Evolutionary conservation across 2,797 vertebrate species (phyloP).

Genomic region (Argya squamiceps): DNA sequence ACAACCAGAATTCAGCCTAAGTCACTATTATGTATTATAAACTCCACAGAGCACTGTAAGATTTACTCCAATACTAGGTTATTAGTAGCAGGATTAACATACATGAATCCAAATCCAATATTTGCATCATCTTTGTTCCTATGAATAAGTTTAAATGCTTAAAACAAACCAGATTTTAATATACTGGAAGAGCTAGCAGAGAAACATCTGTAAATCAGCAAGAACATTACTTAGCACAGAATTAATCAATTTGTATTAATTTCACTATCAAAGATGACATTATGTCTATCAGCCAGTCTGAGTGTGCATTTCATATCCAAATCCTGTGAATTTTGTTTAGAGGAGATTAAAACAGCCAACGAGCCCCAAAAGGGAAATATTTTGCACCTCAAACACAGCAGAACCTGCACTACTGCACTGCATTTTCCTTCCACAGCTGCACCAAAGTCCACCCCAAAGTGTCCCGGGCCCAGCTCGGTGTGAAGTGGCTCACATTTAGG

Average conservation of each 20-base stretch:
- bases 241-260: background rate
- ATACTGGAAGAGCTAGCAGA: background rate
- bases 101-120: background rate
- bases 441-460: background rate
- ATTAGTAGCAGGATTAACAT: constrained; percentile 11
- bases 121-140: constrained; percentile 41
- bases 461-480: background rate
- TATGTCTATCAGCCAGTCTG: background rate
- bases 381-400: background rate
- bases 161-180: background rate
- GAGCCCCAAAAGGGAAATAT: background rate
- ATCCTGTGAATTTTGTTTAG: background rate
- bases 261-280: background rate
- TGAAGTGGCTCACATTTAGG: background rate
- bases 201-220: background rate
- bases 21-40: background rate
- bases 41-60: background rate
- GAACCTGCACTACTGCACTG: background rate
- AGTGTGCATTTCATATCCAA: background rate
- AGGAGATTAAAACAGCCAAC: background rate
- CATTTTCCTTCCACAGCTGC: background rate
- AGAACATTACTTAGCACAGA: background rate
- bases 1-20: background rate
- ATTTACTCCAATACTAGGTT: background rate
- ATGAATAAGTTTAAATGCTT: background rate